Evolutionary conservation across 1,140 invertebrate species (phyloP), one percentile per base, ranked within the genome.

Genomic region (Apis florea): DNA sequence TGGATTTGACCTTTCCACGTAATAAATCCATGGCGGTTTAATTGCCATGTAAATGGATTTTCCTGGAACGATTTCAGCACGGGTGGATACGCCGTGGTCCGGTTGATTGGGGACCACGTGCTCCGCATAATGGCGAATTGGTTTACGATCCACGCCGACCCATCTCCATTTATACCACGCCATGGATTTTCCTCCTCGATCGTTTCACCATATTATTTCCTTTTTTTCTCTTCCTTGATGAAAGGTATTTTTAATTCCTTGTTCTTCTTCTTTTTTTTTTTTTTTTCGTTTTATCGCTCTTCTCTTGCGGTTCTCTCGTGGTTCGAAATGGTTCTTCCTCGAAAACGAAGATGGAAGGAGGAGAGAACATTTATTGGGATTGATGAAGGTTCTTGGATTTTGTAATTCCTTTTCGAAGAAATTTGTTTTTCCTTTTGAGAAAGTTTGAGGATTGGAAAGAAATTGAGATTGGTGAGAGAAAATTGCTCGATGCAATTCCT

Each of bases 1-100:
- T 53, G 63, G 68, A 82, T 87, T 81, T 81, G 86, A 87, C 74
- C 85, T 84, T 84, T 82, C 70, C 49, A 74, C 31, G 15, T 82
- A 82, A 88, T 85, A 87, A 84, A 88, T 84, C 51, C 71, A 40
- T 21, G 40, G 59, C 58, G 47, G 64, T 66, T 87, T 84, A 88
- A 88, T 87, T 87, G 86, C 73, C 75, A 88, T 83, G 69, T 73
- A 84, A 88, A 87, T 87, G 78, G 71, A 87, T 87, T 87, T 87
- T 82, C 70, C 63, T 74, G 76, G 24, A 49, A 86, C 71, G 49
- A 49, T 77, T 83, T 84, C 82, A 58, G 49, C 81, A 47, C 63
- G 83, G 75, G 47, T 69, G 79, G 66, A 69, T 69, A 64, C 66
- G 47, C 72, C 83, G 56, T 31, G 26, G 70, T 58, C 51, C 58